phyloP scores from a whole-genome alignment of 2,113 vertebrate genomes.

The Macroglossus sobrinus region DNA sequence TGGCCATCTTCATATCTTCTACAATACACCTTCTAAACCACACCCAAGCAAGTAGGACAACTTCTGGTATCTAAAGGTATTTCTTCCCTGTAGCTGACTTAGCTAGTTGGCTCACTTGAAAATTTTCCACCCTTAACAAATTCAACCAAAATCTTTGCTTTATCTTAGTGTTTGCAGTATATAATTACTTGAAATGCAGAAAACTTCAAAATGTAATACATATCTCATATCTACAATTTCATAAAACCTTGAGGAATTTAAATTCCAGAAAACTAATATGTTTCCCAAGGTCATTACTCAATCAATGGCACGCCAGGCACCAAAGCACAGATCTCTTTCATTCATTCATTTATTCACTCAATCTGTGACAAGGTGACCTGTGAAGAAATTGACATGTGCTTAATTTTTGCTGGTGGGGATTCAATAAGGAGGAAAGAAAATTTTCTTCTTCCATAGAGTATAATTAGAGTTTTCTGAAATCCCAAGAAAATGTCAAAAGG shows the following conservation, averaged over 20 bases:
- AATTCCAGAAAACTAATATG: neutral
- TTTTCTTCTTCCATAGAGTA: neutral
- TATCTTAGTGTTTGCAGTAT: neutral
- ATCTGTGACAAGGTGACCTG: neutral
- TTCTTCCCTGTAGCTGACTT: no score
- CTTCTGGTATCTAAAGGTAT: no score
- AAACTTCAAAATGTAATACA: neutral
- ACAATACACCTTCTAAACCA: no score
- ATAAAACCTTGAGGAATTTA: neutral
- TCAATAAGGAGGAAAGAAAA: neutral
- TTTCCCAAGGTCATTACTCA: neutral
- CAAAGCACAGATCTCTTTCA: neutral
- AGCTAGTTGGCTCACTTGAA: no score
- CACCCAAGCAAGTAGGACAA: no score
- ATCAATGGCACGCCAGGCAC: neutral
- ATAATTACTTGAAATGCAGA: neutral
- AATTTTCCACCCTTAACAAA: no score
- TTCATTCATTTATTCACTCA: neutral
- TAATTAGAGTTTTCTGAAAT: neutral
- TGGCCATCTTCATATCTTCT: no score
- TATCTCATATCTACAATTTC: neutral
- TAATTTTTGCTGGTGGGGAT: neutral
- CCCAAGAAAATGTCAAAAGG: neutral
- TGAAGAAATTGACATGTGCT: neutral
- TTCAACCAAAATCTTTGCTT: neutral